These are phyloP conservation scores for Aurelia sp. DNA, from an alignment of 30 jellyfish, hydroid and myxozoan species.

Conservation along the genomic window DNA sequence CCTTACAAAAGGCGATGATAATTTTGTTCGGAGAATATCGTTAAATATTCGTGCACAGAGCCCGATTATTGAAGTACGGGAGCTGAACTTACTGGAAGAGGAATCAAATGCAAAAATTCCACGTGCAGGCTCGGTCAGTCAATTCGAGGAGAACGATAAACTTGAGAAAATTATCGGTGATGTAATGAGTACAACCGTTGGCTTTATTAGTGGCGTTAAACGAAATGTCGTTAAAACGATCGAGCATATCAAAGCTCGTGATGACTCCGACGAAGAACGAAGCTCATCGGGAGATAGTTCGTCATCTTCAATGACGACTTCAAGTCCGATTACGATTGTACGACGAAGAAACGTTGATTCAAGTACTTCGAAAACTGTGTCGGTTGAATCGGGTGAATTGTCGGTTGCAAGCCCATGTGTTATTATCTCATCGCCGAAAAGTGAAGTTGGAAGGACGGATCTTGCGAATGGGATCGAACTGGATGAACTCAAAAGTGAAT, in stretches of 20 bases:
- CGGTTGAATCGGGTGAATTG: neutral
- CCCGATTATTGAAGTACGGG: constrained; percentile 88
- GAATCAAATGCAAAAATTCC: constrained; percentile 37
- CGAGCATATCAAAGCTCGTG: constrained; percentile 85
- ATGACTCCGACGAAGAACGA: constrained; percentile 87
- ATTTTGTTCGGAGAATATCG: constrained; percentile 77
- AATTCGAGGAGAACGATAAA: constrained; percentile 89
- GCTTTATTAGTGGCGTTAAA: constrained; percentile 88
- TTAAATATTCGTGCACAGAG: constrained; percentile 74
- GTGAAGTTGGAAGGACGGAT: neutral
- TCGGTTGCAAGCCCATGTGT: constrained; percentile 51
- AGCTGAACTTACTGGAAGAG: constrained; percentile 46
- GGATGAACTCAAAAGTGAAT: neutral
- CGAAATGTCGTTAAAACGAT: constrained; percentile 81
- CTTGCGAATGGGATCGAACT: neutral
- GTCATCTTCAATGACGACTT: constrained; percentile 34
- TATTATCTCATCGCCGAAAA: constrained; percentile 34
- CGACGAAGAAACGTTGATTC: constrained; percentile 7
- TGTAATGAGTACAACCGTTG: constrained; percentile 85
- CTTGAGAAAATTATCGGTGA: constrained; percentile 88
- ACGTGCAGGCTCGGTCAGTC: constrained; percentile 88
- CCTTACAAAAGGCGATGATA: constrained; percentile 85
- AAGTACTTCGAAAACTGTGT: neutral
- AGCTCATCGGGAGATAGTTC: constrained; percentile 60
- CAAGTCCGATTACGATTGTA: constrained; percentile 60